Percentiles rank a stretch among this genome's conserved stretches.
These are phyloP conservation scores for Proctacanthus coquilletti DNA, from an alignment of 1,140 invertebrate genomes.

Conservation along the genomic window DNA sequence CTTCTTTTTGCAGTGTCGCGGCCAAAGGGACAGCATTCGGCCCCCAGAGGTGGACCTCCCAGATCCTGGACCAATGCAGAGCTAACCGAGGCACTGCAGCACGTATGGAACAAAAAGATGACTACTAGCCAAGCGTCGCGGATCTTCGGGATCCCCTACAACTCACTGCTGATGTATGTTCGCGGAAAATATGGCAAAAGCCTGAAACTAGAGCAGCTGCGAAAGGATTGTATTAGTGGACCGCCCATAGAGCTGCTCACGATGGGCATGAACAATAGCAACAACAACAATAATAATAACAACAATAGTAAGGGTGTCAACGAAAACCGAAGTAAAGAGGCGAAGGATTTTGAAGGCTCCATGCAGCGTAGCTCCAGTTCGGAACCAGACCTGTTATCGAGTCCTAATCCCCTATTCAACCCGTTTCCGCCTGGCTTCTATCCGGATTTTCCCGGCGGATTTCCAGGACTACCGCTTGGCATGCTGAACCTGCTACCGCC, in stretches of 20 bases:
- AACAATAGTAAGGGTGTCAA: conserved; percentile 14
- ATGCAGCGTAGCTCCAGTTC: conserved; percentile 40
- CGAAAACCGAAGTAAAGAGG: conserved; percentile 13
- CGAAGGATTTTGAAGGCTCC: not conserved
- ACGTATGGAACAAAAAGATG: conserved; percentile 89
- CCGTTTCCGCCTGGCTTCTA: conserved; percentile 59
- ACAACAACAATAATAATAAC: conserved; percentile 8
- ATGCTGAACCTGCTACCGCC: conserved; percentile 69
- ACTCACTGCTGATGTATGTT: conserved; percentile 80
- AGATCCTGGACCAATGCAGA: conserved; percentile 82
- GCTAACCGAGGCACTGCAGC: conserved; percentile 71
- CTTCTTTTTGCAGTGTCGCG: conserved; percentile 37
- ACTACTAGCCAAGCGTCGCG: conserved; percentile 81
- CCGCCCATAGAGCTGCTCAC: conserved; percentile 49
- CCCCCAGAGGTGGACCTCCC: conserved; percentile 71
- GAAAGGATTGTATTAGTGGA: conserved; percentile 70
- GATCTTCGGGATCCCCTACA: conserved; percentile 82
- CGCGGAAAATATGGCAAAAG: conserved; percentile 84
- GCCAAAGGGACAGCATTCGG: conserved; percentile 76
- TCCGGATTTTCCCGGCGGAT: conserved; percentile 58
- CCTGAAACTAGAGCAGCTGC: conserved; percentile 67
- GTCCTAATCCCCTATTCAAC: conserved; percentile 46
- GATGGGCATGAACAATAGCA: conserved; percentile 35
- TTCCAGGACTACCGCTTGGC: conserved; percentile 58
- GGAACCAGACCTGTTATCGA: conserved; percentile 40